phyloP scores from a whole-genome alignment of 2,113 vertebrate species.

The Collichthys lucidus region DNA sequence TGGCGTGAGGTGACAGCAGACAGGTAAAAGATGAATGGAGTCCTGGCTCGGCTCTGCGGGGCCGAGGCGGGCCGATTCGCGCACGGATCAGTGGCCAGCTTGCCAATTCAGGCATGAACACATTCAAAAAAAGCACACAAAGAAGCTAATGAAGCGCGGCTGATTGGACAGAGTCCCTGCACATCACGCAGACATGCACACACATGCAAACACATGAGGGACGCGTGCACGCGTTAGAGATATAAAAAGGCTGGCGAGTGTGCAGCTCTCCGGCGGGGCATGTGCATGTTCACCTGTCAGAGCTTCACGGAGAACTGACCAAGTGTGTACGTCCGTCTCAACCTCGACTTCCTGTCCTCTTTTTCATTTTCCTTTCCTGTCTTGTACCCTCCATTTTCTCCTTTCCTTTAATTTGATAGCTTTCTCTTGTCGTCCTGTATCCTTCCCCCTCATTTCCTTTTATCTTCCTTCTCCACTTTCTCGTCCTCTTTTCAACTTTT shows the following conservation, averaged over 20 bases:
- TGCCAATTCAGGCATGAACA: constrained; percentile 54
- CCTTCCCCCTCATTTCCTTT: too few relatives aligned
- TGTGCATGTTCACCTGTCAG: constrained; percentile 51
- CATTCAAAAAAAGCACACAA: constrained; percentile 53
- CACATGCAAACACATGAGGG: neutral
- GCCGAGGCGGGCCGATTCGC: neutral
- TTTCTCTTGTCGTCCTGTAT: too few relatives aligned
- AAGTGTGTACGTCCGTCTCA: constrained; percentile 34
- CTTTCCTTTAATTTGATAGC: too few relatives aligned
- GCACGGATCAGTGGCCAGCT: constrained; percentile 52
- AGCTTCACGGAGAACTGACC: constrained; percentile 36
- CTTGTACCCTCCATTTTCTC: neutral
- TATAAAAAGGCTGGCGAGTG: constrained; percentile 18
- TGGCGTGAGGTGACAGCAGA: constrained; percentile 39
- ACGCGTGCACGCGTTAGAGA: constrained; percentile 20
- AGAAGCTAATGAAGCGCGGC: constrained; percentile 58
- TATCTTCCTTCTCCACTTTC: too few relatives aligned
- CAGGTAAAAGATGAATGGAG: constrained; percentile 58
- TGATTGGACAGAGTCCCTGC: constrained; percentile 40
- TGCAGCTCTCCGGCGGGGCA: constrained; percentile 15
- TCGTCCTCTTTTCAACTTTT: neutral
- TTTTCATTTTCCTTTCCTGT: neutral
- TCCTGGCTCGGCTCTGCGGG: constrained; percentile 11
- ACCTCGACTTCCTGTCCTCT: neutral
- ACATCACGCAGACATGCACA: neutral